These are phyloP conservation scores for Capreolus pygargus DNA, from an alignment of 2,113 vertebrate species.

Conservation along the genomic window DNA sequence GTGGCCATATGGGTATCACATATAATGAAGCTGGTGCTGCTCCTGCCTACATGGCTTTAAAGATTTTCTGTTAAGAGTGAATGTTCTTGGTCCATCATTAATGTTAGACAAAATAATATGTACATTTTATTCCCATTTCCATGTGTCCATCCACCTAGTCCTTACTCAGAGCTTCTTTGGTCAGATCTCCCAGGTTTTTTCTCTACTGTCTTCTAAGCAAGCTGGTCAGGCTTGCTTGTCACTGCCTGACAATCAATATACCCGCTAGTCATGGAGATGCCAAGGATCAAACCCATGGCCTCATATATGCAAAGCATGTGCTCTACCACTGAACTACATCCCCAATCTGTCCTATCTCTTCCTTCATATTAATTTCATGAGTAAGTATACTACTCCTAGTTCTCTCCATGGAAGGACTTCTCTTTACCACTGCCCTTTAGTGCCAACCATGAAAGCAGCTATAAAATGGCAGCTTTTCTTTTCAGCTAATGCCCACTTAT, in stretches of 20 bases:
- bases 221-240: neutral
- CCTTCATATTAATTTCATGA: neutral
- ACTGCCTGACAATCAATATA: neutral
- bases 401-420: neutral
- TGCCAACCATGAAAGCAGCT: neutral
- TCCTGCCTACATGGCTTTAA: neutral
- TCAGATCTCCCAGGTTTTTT: neutral
- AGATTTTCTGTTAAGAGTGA: neutral
- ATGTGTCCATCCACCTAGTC: neutral
- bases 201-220: neutral
- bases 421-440: neutral
- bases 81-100: neutral
- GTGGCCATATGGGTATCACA: neutral
- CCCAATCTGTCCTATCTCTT: neutral
- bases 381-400: neutral
- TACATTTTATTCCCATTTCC: neutral
- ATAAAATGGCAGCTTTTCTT: neutral
- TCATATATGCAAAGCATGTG: neutral
- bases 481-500: neutral
- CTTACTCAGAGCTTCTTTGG: neutral
- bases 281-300: rapidly evolving
- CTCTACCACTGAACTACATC: neutral
- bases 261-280: neutral
- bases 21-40: neutral
- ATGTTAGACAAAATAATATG: neutral